Conservation (phyloP, 2,888 invertebrate genomes). For the Nomada fucata region DNA sequence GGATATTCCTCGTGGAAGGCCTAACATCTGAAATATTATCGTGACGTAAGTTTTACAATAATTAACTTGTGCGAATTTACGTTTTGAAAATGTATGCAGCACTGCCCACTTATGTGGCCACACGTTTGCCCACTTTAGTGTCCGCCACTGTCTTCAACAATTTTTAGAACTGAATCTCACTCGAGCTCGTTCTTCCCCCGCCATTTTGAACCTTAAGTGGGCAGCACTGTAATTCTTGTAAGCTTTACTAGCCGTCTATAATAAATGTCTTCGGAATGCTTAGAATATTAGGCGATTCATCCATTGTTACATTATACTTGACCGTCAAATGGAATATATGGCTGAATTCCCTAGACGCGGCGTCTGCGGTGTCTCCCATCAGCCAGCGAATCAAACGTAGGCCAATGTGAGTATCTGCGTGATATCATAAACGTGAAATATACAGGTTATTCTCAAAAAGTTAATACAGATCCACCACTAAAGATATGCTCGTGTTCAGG, state of each 20-base stretch:
- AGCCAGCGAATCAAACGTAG: slow-evolving; percentile 77
- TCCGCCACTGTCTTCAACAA: too few species aligned
- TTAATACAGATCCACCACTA: not conserved
- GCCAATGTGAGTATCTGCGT: slow-evolving; percentile 77
- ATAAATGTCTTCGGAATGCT: slow-evolving; percentile 42
- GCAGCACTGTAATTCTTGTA: not conserved
- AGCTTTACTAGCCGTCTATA: slow-evolving; percentile 37
- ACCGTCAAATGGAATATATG: slow-evolving; percentile 74
- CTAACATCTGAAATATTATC: slow-evolving; percentile 58
- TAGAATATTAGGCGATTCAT: slow-evolving; percentile 50
- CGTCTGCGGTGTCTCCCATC: slow-evolving; percentile 70
- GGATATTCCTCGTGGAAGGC: slow-evolving; percentile 32
- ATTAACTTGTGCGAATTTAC: too few species aligned
- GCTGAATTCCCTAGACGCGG: slow-evolving; percentile 70
- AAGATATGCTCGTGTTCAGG: not conserved
- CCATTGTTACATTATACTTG: slow-evolving; percentile 71
- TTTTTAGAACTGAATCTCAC: too few species aligned
- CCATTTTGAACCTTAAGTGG: too few species aligned
- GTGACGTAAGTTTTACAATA: too few species aligned
- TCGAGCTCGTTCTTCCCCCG: too few species aligned
- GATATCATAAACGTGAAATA: not conserved
- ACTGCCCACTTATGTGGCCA: too few species aligned
- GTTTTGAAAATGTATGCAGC: too few species aligned
- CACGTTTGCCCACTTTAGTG: too few species aligned
- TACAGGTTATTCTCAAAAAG: not conserved